Percentiles rank a stretch among this genome's conserved stretches.
Conservation (phyloP, 2,113 vertebrate species). For the Thinocorus orbignyianus region DNA sequence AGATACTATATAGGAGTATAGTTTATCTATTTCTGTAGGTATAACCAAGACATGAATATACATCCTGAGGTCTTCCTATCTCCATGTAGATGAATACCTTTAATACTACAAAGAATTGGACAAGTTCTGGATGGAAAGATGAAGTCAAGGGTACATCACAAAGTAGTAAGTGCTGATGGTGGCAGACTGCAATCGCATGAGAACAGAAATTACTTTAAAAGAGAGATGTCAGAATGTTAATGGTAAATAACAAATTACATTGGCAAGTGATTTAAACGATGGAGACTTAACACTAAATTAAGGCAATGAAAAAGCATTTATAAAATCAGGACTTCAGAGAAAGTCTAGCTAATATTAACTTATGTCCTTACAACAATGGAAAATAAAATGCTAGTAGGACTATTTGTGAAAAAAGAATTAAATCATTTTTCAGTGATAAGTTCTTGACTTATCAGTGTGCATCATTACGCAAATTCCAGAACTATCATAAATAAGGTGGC, state of each 20-base stretch:
- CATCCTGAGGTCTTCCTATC: neutral
- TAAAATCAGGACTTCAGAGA: neutral
- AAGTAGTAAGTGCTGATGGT: neutral
- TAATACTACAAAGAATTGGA: neutral
- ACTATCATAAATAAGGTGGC: neutral
- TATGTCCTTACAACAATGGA: neutral
- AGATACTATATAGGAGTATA: neutral
- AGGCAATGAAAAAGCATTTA: neutral
- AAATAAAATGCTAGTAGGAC: neutral
- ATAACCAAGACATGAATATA: neutral
- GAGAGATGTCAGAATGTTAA: neutral
- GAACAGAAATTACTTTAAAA: neutral
- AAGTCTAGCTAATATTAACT: neutral
- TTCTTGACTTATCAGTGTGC: neutral
- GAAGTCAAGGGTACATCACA: neutral
- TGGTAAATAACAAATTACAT: neutral
- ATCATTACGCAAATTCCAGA: neutral
- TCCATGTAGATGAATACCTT: neutral
- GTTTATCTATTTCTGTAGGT: neutral
- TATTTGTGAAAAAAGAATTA: neutral
- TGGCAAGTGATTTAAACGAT: neutral
- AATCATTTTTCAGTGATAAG: neutral
- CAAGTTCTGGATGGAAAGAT: neutral
- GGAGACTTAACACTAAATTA: neutral
- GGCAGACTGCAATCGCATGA: neutral